Conservation (phyloP, 2,888 invertebrate genomes). For the Meloe dianella region DNA sequence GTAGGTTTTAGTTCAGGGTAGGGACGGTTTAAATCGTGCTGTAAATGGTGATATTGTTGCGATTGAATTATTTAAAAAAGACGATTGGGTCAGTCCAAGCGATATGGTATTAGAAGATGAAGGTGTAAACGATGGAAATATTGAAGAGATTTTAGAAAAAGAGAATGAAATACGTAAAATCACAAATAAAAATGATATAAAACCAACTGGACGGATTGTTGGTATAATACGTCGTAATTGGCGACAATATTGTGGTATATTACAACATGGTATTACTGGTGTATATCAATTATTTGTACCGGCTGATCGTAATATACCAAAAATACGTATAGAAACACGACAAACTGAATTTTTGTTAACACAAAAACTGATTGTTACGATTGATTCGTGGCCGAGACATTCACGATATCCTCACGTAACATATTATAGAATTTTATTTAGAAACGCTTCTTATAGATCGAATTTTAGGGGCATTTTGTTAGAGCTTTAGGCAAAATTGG, state of each 20-base stretch:
- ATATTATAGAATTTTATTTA: slow-evolving; percentile 19
- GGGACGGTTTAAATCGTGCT: slow-evolving; percentile 86
- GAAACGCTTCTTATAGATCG: not conserved
- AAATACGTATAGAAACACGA: slow-evolving; percentile 93
- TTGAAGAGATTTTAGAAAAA: slow-evolving; percentile 71
- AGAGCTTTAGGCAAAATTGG: slow-evolving; percentile 90
- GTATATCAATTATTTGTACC: slow-evolving; percentile 90
- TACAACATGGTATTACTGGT: slow-evolving; percentile 77
- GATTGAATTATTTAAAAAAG: slow-evolving; percentile 84
- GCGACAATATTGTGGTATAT: slow-evolving; percentile 97
- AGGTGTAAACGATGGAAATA: slow-evolving; percentile 66
- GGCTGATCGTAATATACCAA: slow-evolving; percentile 91
- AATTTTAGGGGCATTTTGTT: slow-evolving; percentile 86
- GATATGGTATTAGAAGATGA: slow-evolving; percentile 82
- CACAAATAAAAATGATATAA: slow-evolving; percentile 46
- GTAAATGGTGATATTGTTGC: slow-evolving; percentile 95
- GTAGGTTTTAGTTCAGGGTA: slow-evolving; percentile 84
- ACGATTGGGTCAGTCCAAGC: slow-evolving; percentile 90
- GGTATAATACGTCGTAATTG: slow-evolving; percentile 96
- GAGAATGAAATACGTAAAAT: slow-evolving; percentile 53
- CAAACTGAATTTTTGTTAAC: slow-evolving; percentile 81
- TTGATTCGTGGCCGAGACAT: slow-evolving; percentile 95
- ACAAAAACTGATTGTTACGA: slow-evolving; percentile 92
- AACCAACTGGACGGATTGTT: slow-evolving; percentile 82
- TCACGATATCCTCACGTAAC: slow-evolving; percentile 85